phyloP scores from a whole-genome alignment of 2,113 vertebrate genomes.

The Otolemur garnettii region DNA sequence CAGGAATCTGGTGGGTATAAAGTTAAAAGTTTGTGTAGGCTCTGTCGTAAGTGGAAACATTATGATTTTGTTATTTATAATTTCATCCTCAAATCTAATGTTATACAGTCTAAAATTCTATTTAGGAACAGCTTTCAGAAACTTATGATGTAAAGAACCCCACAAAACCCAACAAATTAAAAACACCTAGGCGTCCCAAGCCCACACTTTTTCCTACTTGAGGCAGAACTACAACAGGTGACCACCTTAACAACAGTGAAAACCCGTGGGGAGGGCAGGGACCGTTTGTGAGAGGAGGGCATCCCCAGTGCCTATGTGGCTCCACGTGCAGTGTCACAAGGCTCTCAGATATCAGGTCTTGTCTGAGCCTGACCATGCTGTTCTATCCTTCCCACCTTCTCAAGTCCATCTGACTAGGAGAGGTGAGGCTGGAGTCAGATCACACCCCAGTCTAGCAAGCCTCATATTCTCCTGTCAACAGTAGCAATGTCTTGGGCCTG shows the following conservation, averaged over 20 bases:
- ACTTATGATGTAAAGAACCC: background rate
- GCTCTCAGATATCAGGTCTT: background rate
- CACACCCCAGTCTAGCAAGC: background rate
- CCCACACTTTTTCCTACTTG: no score
- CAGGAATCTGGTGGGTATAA: background rate
- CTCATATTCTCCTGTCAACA: fast-evolving
- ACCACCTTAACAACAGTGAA: background rate
- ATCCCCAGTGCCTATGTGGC: no score
- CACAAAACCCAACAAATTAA: background rate
- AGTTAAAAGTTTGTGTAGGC: background rate
- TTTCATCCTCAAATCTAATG: background rate
- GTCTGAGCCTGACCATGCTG: background rate
- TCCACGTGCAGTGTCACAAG: background rate
- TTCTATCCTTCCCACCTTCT: background rate
- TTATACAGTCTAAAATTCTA: background rate
- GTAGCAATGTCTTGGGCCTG: background rate
- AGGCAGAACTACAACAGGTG: background rate
- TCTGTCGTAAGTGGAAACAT: background rate
- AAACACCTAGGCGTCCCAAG: background rate
- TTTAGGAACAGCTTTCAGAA: slow-evolving; percentile 33
- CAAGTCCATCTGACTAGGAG: background rate
- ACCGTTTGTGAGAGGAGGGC: no score
- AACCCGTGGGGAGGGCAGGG: no score
- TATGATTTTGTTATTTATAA: slow-evolving; percentile 7
- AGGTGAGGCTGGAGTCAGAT: background rate